Evolutionary conservation across 1,140 invertebrate genomes (phyloP), one percentile per base, ranked within the genome.

Genomic region (Belonocnema kinseyi): DNA sequence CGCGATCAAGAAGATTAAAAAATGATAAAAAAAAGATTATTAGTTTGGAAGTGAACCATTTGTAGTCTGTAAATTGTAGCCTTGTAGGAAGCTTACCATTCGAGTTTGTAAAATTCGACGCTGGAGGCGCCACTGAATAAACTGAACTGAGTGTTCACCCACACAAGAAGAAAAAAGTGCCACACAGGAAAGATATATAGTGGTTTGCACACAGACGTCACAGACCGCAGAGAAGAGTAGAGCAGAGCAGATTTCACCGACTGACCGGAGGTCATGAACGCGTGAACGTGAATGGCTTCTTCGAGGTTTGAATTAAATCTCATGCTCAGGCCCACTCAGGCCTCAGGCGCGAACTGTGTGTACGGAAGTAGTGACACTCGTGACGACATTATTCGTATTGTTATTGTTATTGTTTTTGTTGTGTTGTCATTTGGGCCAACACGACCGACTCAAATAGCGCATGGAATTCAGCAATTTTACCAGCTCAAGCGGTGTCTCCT

Each of bases 271-370:
- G 10, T 26, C 19, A 33, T 40, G 26, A 46, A 66, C 14, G 2
- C 21, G 26, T 2, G 21, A 26, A 16, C 16, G 61, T 66, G 61
- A 66, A 66, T 66, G 26, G 61, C 26, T 66, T 66, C 61, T 66
- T 26, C 13, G n/a, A n/a, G 14, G 40, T 66, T 66, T 66, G 61
- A 66, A 66, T 66, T 40, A 33, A 66, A 66, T 66, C 61, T 46
- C 61, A 26, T 33, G 61, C 61, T 46, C 61, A 26, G 61, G 61
- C 61, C 26, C 26, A 33, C 26, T 33, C 26, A 33, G 26, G 26
- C 26, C 58, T 66, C 26, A 26, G 61, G 61, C 61, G 61, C 40
- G 33, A 66, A 66, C 40, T n/a, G 61, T 40, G 61, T 40, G 61
- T 66, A 16, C 61, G 16, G 26, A 33, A 33, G 26, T 33, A 5